Base-by-base conservation (phyloP, 2,113 vertebrate species). In the Cololabis saira region DNA sequence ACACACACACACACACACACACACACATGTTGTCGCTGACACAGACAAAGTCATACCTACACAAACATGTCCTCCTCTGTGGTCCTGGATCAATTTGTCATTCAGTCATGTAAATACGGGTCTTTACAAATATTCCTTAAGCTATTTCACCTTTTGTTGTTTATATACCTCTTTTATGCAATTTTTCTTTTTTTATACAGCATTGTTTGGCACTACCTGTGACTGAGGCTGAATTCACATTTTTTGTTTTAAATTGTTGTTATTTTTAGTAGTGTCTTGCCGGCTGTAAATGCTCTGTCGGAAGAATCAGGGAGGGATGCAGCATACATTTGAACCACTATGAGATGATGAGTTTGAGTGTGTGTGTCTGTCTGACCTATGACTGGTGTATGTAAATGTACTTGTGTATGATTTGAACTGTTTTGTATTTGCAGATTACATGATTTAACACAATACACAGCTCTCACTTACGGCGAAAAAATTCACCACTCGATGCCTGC, bases 351-450 rank as follows among this genome's bases (percentile, higher is more conserved):
- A 48, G 53, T 44, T 8, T 53, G 48, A 50, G n/a, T 24, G 55
- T 50, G 50, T 45, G 19, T 22, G 42, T 43, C 3, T 22, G 42
- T 43, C 3, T 48, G 40, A 22, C 6, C 21, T 45, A 19, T 55
- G 51, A 48, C 16, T 19, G 11, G 15, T 57, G 68, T 51, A 40
- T 53, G 58, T 11, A 37, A 7, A 37, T 4, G 33, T 37, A 37
- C 6, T 4, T 7, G 33, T 37, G 1, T 7, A 1, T 37, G 33
- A 7, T 37, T 37, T 37, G 33, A 11, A 7, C 33, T 13, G 13
- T 45, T 45, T 49, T 14, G 41, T 57, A 65, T 78, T 74, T 76
- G 65, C 62, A 61, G 76, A 70, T 70, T 50, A 76, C 71, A 71
- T 74, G 53, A 72, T 84, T 69, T 76, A 67, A 37, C 33, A 37